Evolutionary conservation across 2,797 vertebrate species (phyloP).

Genomic region (Melanogrammus aeglefinus): DNA sequence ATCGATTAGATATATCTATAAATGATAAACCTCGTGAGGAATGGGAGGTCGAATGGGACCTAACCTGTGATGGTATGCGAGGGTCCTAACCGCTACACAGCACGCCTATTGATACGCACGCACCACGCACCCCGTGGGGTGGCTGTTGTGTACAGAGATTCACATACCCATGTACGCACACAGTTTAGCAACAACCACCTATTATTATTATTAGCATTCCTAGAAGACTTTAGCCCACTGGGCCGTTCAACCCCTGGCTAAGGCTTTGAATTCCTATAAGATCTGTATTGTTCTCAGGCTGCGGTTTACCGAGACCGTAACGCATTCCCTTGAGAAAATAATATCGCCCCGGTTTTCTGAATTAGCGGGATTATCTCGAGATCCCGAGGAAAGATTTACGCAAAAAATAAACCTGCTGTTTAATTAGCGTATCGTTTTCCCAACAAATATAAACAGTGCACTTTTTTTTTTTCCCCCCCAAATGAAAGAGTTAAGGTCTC

Average conservation of each 20-base stretch:
- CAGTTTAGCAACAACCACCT: slow-evolving; percentile 35
- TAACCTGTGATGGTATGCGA: neutral
- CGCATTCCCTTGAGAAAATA: too few relatives aligned
- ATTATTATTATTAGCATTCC: neutral
- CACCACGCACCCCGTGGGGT: neutral
- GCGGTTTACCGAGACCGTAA: too few relatives aligned
- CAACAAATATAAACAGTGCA: too few relatives aligned
- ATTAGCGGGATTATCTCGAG: too few relatives aligned
- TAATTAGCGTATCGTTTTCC: too few relatives aligned
- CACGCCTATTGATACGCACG: slow-evolving; percentile 48
- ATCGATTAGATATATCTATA: neutral
- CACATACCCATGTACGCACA: slow-evolving; percentile 12
- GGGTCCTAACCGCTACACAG: slow-evolving; percentile 46
- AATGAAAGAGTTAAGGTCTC: too few relatives aligned
- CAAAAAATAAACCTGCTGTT: too few relatives aligned
- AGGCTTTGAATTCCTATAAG: neutral
- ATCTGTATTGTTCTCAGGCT: too few relatives aligned
- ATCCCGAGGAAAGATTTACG: too few relatives aligned
- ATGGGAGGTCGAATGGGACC: neutral
- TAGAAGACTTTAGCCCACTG: neutral
- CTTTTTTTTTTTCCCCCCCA: too few relatives aligned
- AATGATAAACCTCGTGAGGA: slow-evolving; percentile 9
- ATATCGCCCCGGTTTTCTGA: too few relatives aligned
- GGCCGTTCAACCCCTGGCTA: neutral
- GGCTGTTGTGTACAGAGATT: too few relatives aligned